phyloP scores from a whole-genome alignment of 1,140 invertebrate species.

The Tetranychus urticae region DNA sequence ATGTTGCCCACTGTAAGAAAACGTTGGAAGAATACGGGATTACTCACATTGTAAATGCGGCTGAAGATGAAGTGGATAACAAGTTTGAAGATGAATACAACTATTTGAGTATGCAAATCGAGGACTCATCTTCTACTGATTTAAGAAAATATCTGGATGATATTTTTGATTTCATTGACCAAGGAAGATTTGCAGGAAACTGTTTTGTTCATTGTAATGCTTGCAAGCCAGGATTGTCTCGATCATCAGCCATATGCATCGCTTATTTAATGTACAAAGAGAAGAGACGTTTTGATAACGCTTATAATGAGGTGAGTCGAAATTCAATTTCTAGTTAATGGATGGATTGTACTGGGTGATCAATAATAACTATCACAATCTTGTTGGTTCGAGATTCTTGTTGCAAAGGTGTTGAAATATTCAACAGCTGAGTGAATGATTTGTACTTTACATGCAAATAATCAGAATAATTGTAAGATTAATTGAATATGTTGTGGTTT shows the following conservation, averaged over 20 bases:
- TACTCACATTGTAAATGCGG: constrained; percentile 34
- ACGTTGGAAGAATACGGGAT: constrained; percentile 36
- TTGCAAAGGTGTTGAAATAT: background rate
- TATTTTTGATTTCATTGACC: constrained; percentile 19
- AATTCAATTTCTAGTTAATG: background rate
- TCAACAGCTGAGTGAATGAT: no score
- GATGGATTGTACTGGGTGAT: background rate
- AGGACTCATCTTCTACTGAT: constrained; percentile 15
- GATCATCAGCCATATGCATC: constrained; percentile 55
- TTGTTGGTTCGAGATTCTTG: background rate
- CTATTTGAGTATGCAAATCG: constrained; percentile 20
- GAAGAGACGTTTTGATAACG: constrained; percentile 35
- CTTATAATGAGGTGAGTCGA: constrained; percentile 25
- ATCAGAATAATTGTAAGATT: no score
- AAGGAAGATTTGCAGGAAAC: constrained; percentile 25
- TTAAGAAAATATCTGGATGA: constrained; percentile 16
- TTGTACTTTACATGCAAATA: no score
- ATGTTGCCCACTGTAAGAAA: constrained; percentile 35
- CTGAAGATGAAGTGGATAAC: constrained; percentile 15
- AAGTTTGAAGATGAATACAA: constrained; percentile 19
- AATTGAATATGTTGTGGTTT: no score
- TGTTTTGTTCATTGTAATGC: constrained; percentile 69
- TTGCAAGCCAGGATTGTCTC: constrained; percentile 41
- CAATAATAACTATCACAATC: background rate
- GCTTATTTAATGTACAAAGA: constrained; percentile 51